phyloP scores from a whole-genome alignment of 2,888 invertebrate genomes.

The Phymatocera aterrima region DNA sequence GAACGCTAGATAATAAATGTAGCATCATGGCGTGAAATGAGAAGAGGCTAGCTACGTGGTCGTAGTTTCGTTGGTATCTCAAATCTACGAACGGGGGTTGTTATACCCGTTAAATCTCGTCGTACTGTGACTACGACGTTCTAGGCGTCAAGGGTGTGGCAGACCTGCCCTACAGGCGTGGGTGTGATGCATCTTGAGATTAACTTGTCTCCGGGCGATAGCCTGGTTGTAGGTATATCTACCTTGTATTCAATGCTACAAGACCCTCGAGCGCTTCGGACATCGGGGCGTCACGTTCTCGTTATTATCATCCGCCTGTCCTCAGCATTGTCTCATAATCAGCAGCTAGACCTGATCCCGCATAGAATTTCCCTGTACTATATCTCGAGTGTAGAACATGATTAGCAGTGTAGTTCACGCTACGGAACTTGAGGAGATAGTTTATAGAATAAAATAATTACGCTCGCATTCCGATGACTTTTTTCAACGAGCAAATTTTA shows the following conservation, averaged over 20 bases:
- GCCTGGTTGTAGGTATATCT: background rate
- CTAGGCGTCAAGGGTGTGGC: slow-evolving; percentile 38
- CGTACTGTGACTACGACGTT: background rate
- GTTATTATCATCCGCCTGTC: slow-evolving; percentile 17
- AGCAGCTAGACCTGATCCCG: background rate
- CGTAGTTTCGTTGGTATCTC: slow-evolving; percentile 19
- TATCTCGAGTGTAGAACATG: background rate
- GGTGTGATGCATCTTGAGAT: slow-evolving; percentile 47
- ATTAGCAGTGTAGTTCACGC: background rate
- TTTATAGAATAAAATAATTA: background rate
- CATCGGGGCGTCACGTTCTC: slow-evolving; percentile 31
- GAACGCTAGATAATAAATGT: slow-evolving; percentile 43
- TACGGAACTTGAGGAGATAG: background rate
- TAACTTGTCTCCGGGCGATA: slow-evolving; percentile 43
- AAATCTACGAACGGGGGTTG: slow-evolving; percentile 33
- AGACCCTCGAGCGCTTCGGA: slow-evolving; percentile 6
- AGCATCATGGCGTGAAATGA: slow-evolving; percentile 43
- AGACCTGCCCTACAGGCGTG: slow-evolving; percentile 32
- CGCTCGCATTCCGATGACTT: background rate
- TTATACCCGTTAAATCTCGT: slow-evolving; percentile 14
- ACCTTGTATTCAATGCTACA: slow-evolving; percentile 16
- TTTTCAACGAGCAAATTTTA: too few species aligned
- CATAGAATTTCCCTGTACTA: background rate
- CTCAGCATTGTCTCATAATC: slow-evolving; percentile 20
- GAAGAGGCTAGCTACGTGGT: slow-evolving; percentile 30